phyloP scores from a whole-genome alignment of 2,113 vertebrate genomes.

The Rynchops niger region DNA sequence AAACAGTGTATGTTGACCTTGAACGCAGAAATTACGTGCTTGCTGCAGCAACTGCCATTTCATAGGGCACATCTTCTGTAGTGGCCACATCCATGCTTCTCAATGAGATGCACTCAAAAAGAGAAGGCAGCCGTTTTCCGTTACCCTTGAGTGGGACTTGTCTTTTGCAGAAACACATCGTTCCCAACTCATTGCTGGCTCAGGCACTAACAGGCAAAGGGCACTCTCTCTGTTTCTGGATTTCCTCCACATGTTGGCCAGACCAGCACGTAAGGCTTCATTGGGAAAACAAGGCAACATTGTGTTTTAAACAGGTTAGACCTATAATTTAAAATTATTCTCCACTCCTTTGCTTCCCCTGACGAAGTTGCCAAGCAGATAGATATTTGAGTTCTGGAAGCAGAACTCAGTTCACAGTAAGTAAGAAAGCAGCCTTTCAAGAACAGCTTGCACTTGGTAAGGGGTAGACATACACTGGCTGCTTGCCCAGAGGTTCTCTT shows the following conservation, averaged over 20 bases:
- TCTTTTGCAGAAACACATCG: background rate
- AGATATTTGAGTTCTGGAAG: background rate
- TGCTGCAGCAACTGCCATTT: background rate
- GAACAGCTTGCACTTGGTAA: slow-evolving; percentile 29
- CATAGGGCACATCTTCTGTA: background rate
- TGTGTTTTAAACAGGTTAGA: background rate
- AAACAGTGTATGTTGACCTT: background rate
- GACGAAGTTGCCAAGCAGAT: background rate
- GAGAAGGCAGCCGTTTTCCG: background rate
- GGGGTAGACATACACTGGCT: background rate
- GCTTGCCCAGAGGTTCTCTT: background rate
- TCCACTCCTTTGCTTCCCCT: background rate
- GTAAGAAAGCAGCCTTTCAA: slow-evolving; percentile 3
- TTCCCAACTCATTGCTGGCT: background rate
- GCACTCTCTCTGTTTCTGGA: background rate
- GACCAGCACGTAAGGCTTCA: background rate
- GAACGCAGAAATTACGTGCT: background rate
- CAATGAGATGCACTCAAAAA: background rate
- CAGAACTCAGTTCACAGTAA: background rate
- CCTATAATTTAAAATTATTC: slow-evolving; percentile 11
- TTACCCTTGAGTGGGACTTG: background rate
- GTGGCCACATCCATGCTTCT: background rate
- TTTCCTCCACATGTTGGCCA: background rate
- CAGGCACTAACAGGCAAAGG: background rate
- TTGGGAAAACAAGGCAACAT: background rate